Evolutionary conservation across 2,113 vertebrate species (phyloP), one percentile per base, ranked within the genome.

Genomic region (Corvus cornix): DNA sequence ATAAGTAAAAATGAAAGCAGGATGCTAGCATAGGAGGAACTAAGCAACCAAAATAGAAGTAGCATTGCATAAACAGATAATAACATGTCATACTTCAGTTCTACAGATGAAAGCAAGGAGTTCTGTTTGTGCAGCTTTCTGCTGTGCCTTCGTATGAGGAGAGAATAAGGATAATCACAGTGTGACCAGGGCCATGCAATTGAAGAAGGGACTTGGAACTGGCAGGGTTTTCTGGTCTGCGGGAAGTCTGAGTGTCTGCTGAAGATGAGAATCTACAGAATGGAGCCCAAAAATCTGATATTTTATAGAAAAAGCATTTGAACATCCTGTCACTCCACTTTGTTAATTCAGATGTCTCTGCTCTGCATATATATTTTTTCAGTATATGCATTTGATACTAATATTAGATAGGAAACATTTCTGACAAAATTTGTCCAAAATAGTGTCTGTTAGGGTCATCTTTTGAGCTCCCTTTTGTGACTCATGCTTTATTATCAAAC

Each of bases 21-120:
- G 37, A 60, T 93, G n/a, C 49, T 83, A 43, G 49, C 27, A 33
- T 4, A 72, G 59, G 39, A 86, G 62, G 59, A 88, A 69, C 86
- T 77, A 72, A 73, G 67, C 27, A 48, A 87, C 22, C 18, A 76
- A 96, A 90, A 92, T 33, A 90, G 75, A 86, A 83, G 31, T 53
- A 56, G 17, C 55, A 58, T 66, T 89, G 58, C 72, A 88, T 84
- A 86, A 94, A 89, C 63, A 88, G 84, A 66, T 77, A 86, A 87
- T 84, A 80, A n/a, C 5, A 37, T 46, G 49, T 72, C 75, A 44
- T 60, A 83, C 11, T 60, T 89, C 31, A 56, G 41, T 80, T 92
- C 41, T 56, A 31, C 19, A 80, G 83, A 86, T 69, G 53, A n/a
- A 94, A 92, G 59, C 3, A 10, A 81, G 63, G 26, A 75, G 24